Conservation (phyloP, 2,888 invertebrate species). For the Drosophila ustulata region DNA sequence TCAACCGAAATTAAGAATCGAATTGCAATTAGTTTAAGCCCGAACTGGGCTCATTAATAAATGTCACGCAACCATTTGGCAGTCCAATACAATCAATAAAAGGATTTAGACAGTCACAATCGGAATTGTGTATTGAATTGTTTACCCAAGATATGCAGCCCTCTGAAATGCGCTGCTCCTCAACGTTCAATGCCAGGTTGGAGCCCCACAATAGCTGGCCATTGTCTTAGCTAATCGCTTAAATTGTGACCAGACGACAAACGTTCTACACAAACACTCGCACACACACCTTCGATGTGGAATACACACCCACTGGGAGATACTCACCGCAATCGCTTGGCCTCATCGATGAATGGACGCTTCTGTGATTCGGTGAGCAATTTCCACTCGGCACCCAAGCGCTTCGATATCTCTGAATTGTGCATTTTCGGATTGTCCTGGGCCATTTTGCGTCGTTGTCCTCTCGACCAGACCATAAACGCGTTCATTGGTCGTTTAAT, state of each 20-base stretch:
- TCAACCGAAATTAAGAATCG: slow-evolving; percentile 41
- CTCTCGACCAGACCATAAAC: slow-evolving; percentile 98
- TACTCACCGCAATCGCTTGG: slow-evolving; percentile 92
- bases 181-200: slow-evolving; percentile 56
- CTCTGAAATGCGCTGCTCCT: slow-evolving; percentile 22
- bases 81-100: slow-evolving; percentile 78
- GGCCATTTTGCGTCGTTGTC: slow-evolving; percentile 96
- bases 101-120: slow-evolving; percentile 71
- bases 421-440: slow-evolving; percentile 98
- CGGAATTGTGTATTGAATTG: slow-evolving; percentile 49
- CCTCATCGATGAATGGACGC: slow-evolving; percentile 97
- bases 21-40: slow-evolving; percentile 77
- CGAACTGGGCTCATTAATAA: slow-evolving; percentile 63
- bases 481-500: slow-evolving; percentile 99
- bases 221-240: slow-evolving; percentile 80
- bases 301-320: slow-evolving; percentile 2
- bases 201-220: slow-evolving; percentile 66
- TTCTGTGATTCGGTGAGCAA: slow-evolving; percentile 94
- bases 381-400: slow-evolving; percentile 97
- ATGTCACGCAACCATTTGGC: slow-evolving; percentile 61
- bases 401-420: slow-evolving; percentile 95
- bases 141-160: slow-evolving; percentile 71
- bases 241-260: slow-evolving; percentile 71
- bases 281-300: slow-evolving; percentile 7
- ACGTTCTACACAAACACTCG: slow-evolving; percentile 32